phyloP scores from a whole-genome alignment of 2,797 vertebrate species.

The Gallinago solitaria region DNA sequence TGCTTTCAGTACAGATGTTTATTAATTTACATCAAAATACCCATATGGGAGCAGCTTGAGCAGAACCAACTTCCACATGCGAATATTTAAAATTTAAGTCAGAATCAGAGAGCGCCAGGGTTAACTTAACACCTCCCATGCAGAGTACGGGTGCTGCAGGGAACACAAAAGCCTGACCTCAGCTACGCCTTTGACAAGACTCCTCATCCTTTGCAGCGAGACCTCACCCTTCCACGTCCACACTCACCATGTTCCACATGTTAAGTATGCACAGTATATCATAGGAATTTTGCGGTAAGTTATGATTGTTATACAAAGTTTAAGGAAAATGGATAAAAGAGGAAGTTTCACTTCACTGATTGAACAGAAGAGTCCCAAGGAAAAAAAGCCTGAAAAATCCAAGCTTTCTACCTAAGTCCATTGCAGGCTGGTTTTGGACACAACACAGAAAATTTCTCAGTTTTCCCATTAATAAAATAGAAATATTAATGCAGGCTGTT shows the following conservation, averaged over 20 bases:
- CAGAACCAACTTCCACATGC: not conserved
- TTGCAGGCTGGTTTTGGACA: not conserved
- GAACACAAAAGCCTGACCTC: not conserved
- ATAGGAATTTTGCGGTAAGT: not conserved
- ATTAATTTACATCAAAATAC: not conserved
- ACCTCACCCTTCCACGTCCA: not conserved
- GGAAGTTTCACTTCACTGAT: not conserved
- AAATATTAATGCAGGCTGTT: not conserved
- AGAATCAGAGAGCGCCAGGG: not conserved
- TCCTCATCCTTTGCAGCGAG: not conserved
- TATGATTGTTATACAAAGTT: not conserved
- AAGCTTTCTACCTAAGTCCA: not conserved
- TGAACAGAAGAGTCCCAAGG: not conserved
- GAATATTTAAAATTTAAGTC: not conserved
- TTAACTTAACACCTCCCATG: not conserved
- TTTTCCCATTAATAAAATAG: not conserved
- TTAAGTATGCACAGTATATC: not conserved
- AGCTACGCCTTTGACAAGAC: not conserved
- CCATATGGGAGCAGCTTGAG: not conserved
- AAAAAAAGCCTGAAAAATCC: not conserved
- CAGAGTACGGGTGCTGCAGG: not conserved
- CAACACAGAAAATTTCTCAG: not conserved
- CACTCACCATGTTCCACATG: not conserved
- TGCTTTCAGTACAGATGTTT: accelerated
- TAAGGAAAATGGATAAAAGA: not conserved